Conservation (phyloP, 2,113 vertebrate genomes). For the cat (Felis catus) region DNA sequence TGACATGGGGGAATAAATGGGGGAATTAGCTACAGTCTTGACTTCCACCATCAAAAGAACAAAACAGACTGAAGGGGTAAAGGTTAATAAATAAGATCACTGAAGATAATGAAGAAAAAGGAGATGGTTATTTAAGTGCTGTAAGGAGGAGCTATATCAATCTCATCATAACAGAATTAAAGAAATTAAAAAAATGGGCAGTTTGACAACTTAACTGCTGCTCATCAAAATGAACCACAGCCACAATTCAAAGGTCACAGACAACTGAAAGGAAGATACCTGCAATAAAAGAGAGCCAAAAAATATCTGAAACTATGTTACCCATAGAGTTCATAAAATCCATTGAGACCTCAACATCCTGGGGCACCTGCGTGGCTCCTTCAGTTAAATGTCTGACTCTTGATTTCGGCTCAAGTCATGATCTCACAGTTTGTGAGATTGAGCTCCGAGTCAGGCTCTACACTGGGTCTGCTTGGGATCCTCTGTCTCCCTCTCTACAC, state of each 20-base stretch:
- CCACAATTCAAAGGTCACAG: neutral
- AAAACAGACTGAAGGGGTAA: neutral
- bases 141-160: neutral
- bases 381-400: too few species aligned
- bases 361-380: too few species aligned
- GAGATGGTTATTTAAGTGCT: neutral
- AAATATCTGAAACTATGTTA: neutral
- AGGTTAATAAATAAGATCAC: neutral
- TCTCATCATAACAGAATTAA: neutral
- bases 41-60: neutral
- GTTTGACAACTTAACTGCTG: neutral
- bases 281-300: neutral
- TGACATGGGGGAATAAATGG: neutral
- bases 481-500: too few species aligned
- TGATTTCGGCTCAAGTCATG: too few species aligned
- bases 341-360: neutral
- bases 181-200: neutral
- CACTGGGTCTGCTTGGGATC: too few species aligned
- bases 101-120: neutral
- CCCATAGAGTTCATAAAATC: neutral
- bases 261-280: neutral
- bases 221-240: neutral
- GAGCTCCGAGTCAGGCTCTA: too few species aligned
- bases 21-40: neutral
- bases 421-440: too few species aligned